Conservation (phyloP, 2,113 vertebrate genomes). For the Dicerorhinus sumatrensis region DNA sequence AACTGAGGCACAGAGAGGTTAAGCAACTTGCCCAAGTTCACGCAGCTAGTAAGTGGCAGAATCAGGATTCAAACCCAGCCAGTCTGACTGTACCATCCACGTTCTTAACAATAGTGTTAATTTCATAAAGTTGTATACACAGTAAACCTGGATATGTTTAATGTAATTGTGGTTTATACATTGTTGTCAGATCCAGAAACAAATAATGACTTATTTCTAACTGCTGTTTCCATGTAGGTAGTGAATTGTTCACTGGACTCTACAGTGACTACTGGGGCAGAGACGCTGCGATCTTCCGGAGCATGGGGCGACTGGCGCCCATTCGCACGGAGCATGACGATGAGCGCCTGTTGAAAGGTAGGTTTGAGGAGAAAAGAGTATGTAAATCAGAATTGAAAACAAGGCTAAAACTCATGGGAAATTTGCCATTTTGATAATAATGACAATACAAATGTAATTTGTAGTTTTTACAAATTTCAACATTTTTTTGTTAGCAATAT, state of each 20-base stretch:
- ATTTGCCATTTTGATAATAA: not conserved
- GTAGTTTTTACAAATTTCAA: not conserved
- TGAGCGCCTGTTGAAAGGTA: constrained; percentile 94
- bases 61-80: not conserved
- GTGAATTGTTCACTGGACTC: constrained; percentile 93
- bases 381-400: not conserved
- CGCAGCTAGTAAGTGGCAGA: not conserved
- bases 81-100: not conserved
- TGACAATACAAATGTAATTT: not conserved
- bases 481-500: not conserved
- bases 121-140: not conserved
- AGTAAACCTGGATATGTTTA: not conserved
- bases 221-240: constrained; percentile 83
- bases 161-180: not conserved
- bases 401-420: not conserved
- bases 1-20: not conserved
- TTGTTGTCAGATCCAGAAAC: rapidly evolving
- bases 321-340: constrained; percentile 94
- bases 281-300: constrained; percentile 94
- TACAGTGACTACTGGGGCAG: constrained; percentile 98
- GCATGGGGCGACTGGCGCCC: constrained; percentile 88
- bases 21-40: not conserved
- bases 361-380: rapidly evolving
- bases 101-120: not conserved
- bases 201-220: not conserved